phyloP scores from a whole-genome alignment of 2,797 vertebrate species.

The Muscicapa striata region DNA sequence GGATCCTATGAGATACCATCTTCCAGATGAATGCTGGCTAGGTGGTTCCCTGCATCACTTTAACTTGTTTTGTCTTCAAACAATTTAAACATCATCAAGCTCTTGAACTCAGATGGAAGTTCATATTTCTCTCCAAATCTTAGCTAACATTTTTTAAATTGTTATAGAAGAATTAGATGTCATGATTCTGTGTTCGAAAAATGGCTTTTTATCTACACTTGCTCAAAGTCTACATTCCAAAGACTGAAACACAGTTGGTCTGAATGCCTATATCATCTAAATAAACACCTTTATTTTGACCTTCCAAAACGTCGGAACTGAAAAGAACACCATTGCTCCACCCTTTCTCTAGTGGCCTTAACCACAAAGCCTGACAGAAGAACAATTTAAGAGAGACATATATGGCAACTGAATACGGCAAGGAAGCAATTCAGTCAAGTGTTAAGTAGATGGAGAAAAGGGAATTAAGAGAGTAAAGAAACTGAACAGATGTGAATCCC shows the following conservation, averaged over 20 bases:
- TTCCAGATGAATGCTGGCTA: neutral
- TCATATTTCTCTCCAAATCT: neutral
- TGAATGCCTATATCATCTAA: neutral
- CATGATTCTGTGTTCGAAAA: neutral
- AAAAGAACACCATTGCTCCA: neutral
- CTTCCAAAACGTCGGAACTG: neutral
- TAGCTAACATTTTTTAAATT: neutral
- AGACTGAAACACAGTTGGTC: neutral
- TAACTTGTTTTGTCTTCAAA: neutral
- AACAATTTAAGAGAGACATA: neutral
- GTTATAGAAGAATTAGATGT: neutral
- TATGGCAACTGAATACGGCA: neutral
- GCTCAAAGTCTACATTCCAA: neutral
- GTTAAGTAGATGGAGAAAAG: neutral
- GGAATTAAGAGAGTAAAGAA: neutral
- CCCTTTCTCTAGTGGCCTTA: neutral
- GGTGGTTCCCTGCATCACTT: neutral
- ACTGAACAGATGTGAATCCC: neutral
- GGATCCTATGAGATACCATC: neutral
- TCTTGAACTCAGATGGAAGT: neutral
- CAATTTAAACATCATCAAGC: neutral
- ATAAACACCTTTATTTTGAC: neutral
- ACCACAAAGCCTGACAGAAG: neutral
- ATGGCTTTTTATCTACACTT: neutral
- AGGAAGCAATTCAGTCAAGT: neutral